A percentile compares a stretch with the other conserved stretches of the same genome.
These are phyloP conservation scores for Pseudochirops corinnae DNA, from an alignment of 2,797 vertebrate species.

Conservation along the genomic window DNA sequence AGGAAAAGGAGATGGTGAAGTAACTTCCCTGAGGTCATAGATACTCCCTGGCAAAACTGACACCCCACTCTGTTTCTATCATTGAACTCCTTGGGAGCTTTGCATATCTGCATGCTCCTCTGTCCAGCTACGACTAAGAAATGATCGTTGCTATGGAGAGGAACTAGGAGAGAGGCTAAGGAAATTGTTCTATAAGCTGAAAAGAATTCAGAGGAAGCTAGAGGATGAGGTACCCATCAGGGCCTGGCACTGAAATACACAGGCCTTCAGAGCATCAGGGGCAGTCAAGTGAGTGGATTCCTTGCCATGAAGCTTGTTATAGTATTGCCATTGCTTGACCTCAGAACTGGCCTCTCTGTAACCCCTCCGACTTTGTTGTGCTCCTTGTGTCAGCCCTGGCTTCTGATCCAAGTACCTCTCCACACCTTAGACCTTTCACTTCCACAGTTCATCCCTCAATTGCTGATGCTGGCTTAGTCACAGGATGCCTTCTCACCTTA, in stretches of 20 bases:
- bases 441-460: neutral
- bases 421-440: neutral
- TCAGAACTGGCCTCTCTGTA: neutral
- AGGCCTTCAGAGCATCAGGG: neutral
- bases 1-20: neutral
- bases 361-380: neutral
- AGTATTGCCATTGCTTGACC: neutral
- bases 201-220: neutral
- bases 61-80: neutral
- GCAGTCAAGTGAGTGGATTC: neutral
- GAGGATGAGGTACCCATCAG: neutral
- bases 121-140: neutral
- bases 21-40: neutral
- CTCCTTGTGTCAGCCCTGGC: neutral
- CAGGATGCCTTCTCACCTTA: neutral
- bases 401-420: neutral
- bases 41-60: neutral
- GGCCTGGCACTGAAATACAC: neutral
- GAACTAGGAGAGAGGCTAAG: neutral
- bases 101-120: constrained; percentile 12
- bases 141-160: neutral
- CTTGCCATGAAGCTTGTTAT: neutral
- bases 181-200: neutral
- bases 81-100: neutral
- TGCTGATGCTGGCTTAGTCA: neutral